Conservation (phyloP, 2,888 invertebrate genomes). For the Cataglyphis rosenhaueri region DNA sequence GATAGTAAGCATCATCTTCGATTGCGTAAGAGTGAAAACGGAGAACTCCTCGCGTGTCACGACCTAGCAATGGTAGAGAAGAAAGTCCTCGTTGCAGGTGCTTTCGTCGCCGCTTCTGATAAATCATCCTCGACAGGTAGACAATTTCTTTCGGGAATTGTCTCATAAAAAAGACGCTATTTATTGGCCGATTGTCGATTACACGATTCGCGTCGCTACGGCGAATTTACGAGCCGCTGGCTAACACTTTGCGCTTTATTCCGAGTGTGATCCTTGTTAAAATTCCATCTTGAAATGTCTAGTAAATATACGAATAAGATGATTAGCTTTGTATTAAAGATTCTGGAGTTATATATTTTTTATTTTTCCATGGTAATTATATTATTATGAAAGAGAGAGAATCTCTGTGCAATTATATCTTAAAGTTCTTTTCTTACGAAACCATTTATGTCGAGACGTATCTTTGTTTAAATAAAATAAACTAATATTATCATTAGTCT, state of each 20-base stretch:
- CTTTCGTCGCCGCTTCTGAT: slow-evolving; percentile 41
- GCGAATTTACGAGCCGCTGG: slow-evolving; percentile 38
- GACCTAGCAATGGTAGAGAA: slow-evolving; percentile 54
- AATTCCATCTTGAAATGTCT: not conserved
- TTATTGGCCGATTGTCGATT: slow-evolving; percentile 15
- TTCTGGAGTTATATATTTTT: not conserved
- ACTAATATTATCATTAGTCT: slow-evolving; percentile 4
- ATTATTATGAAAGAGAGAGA: not conserved
- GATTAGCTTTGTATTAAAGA: not conserved
- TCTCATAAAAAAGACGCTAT: slow-evolving; percentile 34
- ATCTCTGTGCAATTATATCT: not conserved
- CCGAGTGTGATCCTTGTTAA: not conserved
- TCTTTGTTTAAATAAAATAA: not conserved
- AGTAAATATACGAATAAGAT: not conserved
- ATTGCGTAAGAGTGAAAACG: slow-evolving; percentile 74
- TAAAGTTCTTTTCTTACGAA: not conserved
- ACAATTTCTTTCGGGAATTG: slow-evolving; percentile 12
- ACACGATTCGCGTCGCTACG: slow-evolving; percentile 33
- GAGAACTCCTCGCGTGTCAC: slow-evolving; percentile 65
- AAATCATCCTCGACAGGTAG: slow-evolving; percentile 54
- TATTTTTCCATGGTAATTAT: not conserved
- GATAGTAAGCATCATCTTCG: slow-evolving; percentile 56
- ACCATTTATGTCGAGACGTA: not conserved
- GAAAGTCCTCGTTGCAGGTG: slow-evolving; percentile 63
- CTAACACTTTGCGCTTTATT: slow-evolving; percentile 9